phyloP scores from a whole-genome alignment of 1,140 invertebrate genomes.

The Drosophila asahinai region DNA sequence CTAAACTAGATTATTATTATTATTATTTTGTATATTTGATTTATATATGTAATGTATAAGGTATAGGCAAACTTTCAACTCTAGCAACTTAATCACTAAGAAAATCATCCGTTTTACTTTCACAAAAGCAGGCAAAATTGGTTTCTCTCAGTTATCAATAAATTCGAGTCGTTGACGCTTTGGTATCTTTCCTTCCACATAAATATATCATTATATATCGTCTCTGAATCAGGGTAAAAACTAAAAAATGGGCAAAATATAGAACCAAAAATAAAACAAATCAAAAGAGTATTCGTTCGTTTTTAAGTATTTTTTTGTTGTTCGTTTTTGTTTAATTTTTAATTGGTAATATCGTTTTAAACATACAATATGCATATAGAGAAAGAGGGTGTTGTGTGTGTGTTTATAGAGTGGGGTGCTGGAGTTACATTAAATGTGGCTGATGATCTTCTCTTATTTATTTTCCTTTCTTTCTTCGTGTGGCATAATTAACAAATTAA shows the following conservation, averaged over 20 bases:
- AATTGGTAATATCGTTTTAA: slow-evolving; percentile 73
- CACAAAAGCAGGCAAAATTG: slow-evolving; percentile 74
- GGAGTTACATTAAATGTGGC: slow-evolving; percentile 70
- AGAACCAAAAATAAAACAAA: slow-evolving; percentile 59
- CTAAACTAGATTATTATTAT: slow-evolving; percentile 9
- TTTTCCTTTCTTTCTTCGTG: slow-evolving; percentile 29
- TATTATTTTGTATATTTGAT: slow-evolving; percentile 62
- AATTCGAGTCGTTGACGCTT: slow-evolving; percentile 74
- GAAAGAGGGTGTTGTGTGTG: slow-evolving; percentile 17
- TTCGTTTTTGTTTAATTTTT: slow-evolving; percentile 60
- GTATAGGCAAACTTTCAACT: slow-evolving; percentile 58
- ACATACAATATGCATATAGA: slow-evolving; percentile 53
- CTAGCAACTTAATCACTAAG: slow-evolving; percentile 70
- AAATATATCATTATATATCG: slow-evolving; percentile 9
- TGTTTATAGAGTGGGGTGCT: slow-evolving; percentile 31
- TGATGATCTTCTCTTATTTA: slow-evolving; percentile 8
- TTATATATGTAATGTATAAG: slow-evolving; percentile 33
- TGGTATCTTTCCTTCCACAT: slow-evolving; percentile 45
- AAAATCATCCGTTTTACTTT: slow-evolving; percentile 48
- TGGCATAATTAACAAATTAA: slow-evolving; percentile 63
- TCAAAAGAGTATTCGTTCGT: slow-evolving; percentile 36
- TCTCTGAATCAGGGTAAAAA: slow-evolving; percentile 5
- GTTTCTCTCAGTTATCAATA: slow-evolving; percentile 72
- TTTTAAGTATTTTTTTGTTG: slow-evolving; percentile 63
- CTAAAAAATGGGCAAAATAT: neutral